Conservation (phyloP, 2,888 invertebrate genomes). For the Anarsia innoxiella region DNA sequence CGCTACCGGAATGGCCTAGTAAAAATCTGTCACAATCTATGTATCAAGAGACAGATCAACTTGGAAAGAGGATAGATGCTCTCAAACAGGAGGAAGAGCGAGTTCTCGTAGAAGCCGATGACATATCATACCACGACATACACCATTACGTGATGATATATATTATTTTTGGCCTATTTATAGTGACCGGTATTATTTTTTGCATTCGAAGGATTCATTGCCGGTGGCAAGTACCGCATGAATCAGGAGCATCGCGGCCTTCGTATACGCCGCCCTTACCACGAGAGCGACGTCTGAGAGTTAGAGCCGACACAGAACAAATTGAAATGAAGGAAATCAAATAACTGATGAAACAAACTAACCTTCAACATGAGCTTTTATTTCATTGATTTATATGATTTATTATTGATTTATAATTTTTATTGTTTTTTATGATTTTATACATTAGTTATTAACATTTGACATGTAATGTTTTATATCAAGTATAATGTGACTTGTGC, state of each 20-base stretch:
- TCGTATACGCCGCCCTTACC: not conserved
- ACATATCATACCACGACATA: constrained; percentile 5
- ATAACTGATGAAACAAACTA: not conserved
- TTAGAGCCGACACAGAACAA: not conserved
- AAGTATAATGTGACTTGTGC: not conserved
- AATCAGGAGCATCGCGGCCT: not conserved
- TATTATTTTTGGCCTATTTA: not conserved
- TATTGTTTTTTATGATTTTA: not conserved
- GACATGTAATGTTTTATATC: not conserved
- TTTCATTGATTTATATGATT: not conserved
- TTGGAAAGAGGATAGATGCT: not conserved
- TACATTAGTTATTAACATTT: not conserved
- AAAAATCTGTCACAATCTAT: not conserved
- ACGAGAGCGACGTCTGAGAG: not conserved
- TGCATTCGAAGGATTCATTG: not conserved
- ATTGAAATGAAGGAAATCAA: not conserved
- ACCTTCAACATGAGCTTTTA: not conserved
- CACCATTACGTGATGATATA: constrained; percentile 9
- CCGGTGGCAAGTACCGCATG: not conserved
- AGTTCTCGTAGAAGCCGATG: too few relatives aligned
- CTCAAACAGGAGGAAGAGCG: too few relatives aligned
- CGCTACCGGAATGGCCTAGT: not conserved
- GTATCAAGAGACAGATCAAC: not conserved
- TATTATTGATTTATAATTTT: not conserved
- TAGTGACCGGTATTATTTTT: not conserved